Conservation (phyloP, 1,140 invertebrate species). For the Branchinecta lindahli region DNA sequence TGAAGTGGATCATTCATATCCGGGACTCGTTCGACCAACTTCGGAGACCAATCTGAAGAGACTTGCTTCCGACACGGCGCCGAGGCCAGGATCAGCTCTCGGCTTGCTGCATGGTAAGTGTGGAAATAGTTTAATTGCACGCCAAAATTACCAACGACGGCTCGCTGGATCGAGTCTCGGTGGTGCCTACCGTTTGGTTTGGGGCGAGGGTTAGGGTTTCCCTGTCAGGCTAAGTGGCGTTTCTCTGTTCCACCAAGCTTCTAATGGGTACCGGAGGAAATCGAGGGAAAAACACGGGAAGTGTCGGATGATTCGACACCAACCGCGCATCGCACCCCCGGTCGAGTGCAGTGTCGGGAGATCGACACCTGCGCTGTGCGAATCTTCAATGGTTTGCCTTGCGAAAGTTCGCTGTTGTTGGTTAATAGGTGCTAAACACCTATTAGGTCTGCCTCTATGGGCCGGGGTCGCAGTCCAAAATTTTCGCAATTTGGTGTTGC, state of each 20-base stretch:
- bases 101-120: constrained; percentile 32
- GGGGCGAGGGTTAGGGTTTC: background rate
- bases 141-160: background rate
- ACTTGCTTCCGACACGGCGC: constrained; percentile 29
- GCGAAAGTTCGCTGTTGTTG: background rate
- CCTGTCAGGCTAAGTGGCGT: too few relatives aligned
- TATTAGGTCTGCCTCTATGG: too few relatives aligned
- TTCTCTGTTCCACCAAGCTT: too few relatives aligned
- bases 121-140: constrained; percentile 5
- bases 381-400: too few relatives aligned
- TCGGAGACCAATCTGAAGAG: constrained; percentile 36
- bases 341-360: too few relatives aligned
- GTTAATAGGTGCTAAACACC: background rate
- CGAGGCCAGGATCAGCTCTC: constrained; percentile 34
- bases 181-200: too few relatives aligned
- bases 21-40: constrained; percentile 32
- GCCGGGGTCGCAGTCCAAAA: too few relatives aligned
- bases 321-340: too few relatives aligned
- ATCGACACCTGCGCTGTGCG: too few relatives aligned
- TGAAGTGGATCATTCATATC: constrained; percentile 25
- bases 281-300: background rate
- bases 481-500: too few relatives aligned
- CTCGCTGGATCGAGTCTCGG: too few relatives aligned
- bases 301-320: background rate
- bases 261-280: too few relatives aligned